Conservation (phyloP, 2,113 vertebrate genomes). For the Scomber colias region DNA sequence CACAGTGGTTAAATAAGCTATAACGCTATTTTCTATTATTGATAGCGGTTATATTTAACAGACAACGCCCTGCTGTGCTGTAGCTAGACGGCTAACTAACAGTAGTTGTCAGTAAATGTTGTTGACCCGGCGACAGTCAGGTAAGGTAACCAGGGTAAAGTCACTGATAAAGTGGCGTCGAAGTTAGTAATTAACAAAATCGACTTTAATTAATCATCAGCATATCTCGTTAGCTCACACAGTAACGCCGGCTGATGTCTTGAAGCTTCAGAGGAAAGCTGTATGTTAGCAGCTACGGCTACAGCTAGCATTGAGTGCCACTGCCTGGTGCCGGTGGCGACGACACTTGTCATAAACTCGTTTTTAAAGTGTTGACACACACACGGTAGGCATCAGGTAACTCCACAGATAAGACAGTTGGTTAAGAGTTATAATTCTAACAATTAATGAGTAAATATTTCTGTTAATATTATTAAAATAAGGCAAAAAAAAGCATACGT, state of each 20-base stretch:
- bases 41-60: background rate
- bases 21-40: too few species aligned
- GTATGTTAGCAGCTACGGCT: slow-evolving; percentile 63
- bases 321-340: slow-evolving; percentile 62
- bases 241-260: background rate
- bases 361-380: slow-evolving; percentile 45
- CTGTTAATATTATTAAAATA: slow-evolving; percentile 1
- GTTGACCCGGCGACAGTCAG: background rate
- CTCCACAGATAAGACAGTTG: rapidly evolving
- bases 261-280: slow-evolving; percentile 25
- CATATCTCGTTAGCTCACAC: background rate
- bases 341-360: slow-evolving; percentile 54
- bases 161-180: background rate
- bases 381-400: background rate
- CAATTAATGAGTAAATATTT: background rate
- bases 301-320: slow-evolving; percentile 50
- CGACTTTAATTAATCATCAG: too few species aligned
- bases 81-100: slow-evolving; percentile 58
- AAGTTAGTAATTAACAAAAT: background rate
- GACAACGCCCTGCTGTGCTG: slow-evolving; percentile 49
- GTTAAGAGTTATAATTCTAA: rapidly evolving
- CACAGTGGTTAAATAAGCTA: background rate
- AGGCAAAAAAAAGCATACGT: slow-evolving; percentile 27
- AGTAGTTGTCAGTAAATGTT: background rate
- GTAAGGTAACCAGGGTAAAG: background rate